Conservation (phyloP, 2,797 vertebrate species). For the Pachyuromys duprasi region DNA sequence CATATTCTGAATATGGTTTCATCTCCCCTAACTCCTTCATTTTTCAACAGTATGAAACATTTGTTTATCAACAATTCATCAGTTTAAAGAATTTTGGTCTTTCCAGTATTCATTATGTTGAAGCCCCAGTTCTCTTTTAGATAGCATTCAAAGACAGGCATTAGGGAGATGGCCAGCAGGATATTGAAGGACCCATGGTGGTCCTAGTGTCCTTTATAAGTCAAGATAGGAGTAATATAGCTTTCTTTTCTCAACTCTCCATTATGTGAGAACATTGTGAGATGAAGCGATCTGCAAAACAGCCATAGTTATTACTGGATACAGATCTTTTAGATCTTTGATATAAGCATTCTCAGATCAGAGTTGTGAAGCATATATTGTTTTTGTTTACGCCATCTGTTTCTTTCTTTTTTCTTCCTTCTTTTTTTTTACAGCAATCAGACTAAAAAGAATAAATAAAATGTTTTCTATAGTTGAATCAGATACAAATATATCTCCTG, state of each 20-base stretch:
- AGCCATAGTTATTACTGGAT: neutral
- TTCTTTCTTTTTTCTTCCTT: neutral
- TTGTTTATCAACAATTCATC: neutral
- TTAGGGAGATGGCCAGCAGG: neutral
- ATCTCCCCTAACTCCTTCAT: neutral
- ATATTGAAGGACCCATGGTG: no score
- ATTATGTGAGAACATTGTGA: neutral
- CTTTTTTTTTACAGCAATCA: neutral
- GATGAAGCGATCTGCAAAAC: neutral
- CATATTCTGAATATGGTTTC: neutral
- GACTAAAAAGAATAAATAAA: neutral
- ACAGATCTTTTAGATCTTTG: neutral
- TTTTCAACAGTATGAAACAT: neutral
- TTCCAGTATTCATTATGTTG: neutral
- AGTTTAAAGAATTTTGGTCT: neutral
- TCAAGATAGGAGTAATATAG: accelerated
- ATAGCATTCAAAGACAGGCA: neutral
- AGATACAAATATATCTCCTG: neutral
- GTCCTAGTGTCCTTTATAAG: neutral
- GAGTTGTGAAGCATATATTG: neutral
- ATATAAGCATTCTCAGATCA: neutral
- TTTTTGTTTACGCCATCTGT: neutral
- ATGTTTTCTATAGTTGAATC: neutral
- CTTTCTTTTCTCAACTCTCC: neutral
- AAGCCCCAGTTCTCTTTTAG: neutral